Conservation (phyloP, 2,888 invertebrate species). For the Iselma pallidipennis region DNA sequence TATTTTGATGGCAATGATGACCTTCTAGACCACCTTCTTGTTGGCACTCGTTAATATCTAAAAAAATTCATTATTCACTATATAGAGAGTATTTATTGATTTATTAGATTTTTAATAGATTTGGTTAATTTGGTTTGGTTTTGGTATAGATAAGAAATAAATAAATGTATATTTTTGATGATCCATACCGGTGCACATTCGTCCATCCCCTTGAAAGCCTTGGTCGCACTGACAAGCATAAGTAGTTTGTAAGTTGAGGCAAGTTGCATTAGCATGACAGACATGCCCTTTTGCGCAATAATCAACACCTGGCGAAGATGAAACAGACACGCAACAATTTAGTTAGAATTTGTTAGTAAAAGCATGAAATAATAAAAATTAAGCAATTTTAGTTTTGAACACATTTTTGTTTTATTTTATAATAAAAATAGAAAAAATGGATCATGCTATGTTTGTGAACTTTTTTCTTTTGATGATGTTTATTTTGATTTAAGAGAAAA, state of each 20-base stretch:
- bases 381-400: neutral
- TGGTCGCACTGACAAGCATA: slow-evolving; percentile 89
- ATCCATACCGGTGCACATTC: slow-evolving; percentile 70
- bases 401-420: neutral
- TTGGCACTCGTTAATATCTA: slow-evolving; percentile 87
- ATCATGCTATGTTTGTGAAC: neutral
- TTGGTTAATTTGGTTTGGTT: neutral
- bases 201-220: slow-evolving; percentile 88
- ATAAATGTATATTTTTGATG: neutral
- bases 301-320: slow-evolving; percentile 70
- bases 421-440: neutral
- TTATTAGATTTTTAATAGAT: neutral
- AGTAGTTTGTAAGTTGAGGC: slow-evolving; percentile 88
- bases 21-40: slow-evolving; percentile 76
- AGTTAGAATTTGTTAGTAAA: slow-evolving; percentile 38
- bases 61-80: slow-evolving; percentile 3
- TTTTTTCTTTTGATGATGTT: neutral
- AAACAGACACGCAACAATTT: slow-evolving; percentile 22
- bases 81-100: too few species aligned
- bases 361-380: slow-evolving; percentile 20
- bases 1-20: slow-evolving; percentile 85
- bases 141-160: neutral
- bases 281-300: slow-evolving; percentile 87
- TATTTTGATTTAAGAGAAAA: neutral
- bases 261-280: slow-evolving; percentile 89